A percentile compares a stretch with the other conserved stretches of the same genome.
phyloP scores from a whole-genome alignment of 2,113 vertebrate species.

The Aspiorhynchus laticeps region DNA sequence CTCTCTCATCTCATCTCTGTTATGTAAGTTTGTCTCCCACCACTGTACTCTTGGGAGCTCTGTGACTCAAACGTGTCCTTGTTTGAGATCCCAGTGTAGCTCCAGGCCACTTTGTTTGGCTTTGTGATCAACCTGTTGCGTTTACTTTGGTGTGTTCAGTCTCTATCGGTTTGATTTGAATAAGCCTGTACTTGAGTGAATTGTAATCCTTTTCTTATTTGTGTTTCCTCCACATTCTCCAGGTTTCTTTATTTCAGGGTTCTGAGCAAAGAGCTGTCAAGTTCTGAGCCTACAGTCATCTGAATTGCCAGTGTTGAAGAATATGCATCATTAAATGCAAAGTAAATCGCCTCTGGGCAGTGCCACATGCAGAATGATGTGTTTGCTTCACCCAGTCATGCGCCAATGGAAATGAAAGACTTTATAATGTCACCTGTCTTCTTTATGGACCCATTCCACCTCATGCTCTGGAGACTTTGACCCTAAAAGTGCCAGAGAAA shows the following conservation, averaged over 20 bases:
- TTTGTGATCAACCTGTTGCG: neutral
- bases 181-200: neutral
- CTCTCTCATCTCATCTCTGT: neutral
- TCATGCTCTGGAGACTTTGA: constrained; percentile 8
- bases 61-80: constrained; percentile 31
- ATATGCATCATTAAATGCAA: constrained; percentile 1
- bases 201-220: neutral
- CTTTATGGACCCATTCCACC: neutral
- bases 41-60: neutral
- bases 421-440: neutral
- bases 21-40: constrained; percentile 15
- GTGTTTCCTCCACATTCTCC: constrained; percentile 3
- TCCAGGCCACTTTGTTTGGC: neutral
- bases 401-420: neutral
- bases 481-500: neutral
- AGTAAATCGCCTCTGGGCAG: neutral
- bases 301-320: neutral
- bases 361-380: neutral
- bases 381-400: neutral
- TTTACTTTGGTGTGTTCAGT: neutral
- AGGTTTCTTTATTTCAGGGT: constrained; percentile 34
- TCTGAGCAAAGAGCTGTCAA: neutral
- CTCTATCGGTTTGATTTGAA: neutral
- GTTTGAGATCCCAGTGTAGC: neutral
- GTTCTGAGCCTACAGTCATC: neutral